These are phyloP conservation scores for Fistularia tabacaria DNA, from an alignment of 2,797 vertebrate genomes.

Conservation along the genomic window DNA sequence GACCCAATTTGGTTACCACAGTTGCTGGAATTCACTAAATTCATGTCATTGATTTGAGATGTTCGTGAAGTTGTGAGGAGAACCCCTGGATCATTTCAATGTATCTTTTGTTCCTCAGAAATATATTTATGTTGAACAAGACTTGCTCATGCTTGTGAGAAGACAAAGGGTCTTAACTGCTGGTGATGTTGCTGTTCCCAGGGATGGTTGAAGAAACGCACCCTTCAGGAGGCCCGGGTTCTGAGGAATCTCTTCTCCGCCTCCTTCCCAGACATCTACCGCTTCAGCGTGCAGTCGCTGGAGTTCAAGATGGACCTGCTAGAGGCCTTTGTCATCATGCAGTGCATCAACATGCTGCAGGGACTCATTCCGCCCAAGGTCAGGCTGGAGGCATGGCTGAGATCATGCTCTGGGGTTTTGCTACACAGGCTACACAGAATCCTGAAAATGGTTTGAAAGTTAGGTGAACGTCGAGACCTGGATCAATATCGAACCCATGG, in stretches of 20 bases:
- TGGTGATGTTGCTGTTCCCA: slow-evolving; percentile 40
- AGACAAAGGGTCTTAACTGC: too few species aligned
- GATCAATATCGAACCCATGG: too few species aligned
- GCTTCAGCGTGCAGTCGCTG: slow-evolving; percentile 83
- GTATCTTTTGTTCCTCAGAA: too few species aligned
- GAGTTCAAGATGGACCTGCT: slow-evolving; percentile 82
- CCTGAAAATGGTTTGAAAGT: too few species aligned
- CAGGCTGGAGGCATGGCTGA: slow-evolving; percentile 66
- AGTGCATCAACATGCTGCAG: slow-evolving; percentile 79
- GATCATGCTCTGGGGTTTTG: slow-evolving; percentile 1
- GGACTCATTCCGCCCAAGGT: slow-evolving; percentile 82
- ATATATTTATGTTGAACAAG: too few species aligned
- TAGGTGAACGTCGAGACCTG: too few species aligned
- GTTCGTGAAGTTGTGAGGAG: slow-evolving; percentile 75
- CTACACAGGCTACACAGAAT: too few species aligned
- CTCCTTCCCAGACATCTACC: slow-evolving; percentile 83
- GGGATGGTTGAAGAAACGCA: slow-evolving; percentile 87
- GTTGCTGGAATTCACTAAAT: background rate
- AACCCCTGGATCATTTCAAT: background rate
- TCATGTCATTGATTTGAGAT: slow-evolving; percentile 6
- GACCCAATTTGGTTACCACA: background rate
- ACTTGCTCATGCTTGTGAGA: too few species aligned
- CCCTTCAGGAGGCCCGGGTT: slow-evolving; percentile 78
- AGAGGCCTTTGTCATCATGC: slow-evolving; percentile 73
- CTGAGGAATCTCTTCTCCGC: slow-evolving; percentile 81